Percentiles rank a stretch among this genome's conserved stretches.
Evolutionary conservation across 2,113 vertebrate species (phyloP).

Genomic region (Tylochromis polylepis): DNA sequence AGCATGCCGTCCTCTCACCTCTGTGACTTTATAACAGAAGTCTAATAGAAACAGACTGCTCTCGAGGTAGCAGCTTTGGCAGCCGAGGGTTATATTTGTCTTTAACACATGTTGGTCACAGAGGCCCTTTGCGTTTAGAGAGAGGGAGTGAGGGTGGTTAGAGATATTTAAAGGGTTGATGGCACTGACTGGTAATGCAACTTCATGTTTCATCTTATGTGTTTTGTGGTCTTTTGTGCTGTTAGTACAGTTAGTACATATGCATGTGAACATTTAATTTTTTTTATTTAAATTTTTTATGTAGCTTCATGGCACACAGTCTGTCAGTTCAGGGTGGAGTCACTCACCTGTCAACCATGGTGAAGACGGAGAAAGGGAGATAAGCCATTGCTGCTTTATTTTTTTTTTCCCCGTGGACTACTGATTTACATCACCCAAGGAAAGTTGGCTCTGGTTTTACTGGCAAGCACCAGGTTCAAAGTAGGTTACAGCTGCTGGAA

Average conservation of each 20-base stretch:
- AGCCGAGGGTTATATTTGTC: constrained; percentile 65
- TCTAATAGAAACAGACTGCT: constrained; percentile 25
- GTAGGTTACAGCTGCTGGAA: constrained; percentile 47
- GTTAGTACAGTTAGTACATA: background rate
- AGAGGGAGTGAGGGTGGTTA: constrained; percentile 1
- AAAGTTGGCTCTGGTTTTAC: constrained; percentile 20
- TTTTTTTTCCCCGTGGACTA: background rate
- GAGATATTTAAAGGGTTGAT: constrained; percentile 58
- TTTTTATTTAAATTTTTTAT: too few species aligned
- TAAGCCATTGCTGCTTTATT: background rate
- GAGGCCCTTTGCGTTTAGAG: constrained; percentile 24
- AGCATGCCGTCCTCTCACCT: constrained; percentile 26
- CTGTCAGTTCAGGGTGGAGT: background rate
- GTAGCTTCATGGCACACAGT: background rate
- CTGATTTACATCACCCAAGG: constrained; percentile 9
- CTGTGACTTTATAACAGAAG: constrained; percentile 28
- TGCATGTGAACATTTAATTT: background rate
- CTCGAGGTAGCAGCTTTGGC: constrained; percentile 27
- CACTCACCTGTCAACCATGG: background rate
- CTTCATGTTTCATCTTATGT: constrained; percentile 20
- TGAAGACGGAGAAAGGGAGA: background rate
- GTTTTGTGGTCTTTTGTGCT: background rate
- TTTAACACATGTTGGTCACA: constrained; percentile 51
- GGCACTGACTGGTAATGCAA: constrained; percentile 26
- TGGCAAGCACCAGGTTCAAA: background rate